Conservation (phyloP, 1,140 invertebrate genomes). For the Episyrphus balteatus region DNA sequence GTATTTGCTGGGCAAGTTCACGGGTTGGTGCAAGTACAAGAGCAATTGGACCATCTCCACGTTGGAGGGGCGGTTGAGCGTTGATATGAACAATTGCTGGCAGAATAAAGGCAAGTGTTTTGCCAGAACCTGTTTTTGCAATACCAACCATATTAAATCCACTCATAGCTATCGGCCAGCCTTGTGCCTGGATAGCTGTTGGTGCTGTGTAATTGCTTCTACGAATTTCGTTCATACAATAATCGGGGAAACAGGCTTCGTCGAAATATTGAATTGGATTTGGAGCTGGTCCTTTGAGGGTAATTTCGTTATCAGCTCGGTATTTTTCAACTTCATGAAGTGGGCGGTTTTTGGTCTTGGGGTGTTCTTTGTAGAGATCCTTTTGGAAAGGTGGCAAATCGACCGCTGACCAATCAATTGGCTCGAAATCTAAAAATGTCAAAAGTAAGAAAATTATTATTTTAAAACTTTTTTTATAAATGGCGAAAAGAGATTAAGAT, state of each 20-base stretch:
- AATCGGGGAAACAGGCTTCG: conserved; percentile 71
- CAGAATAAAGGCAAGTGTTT: conserved; percentile 69
- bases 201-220: conserved; percentile 61
- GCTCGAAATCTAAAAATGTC: conserved; percentile 10
- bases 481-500: no score
- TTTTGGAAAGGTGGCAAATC: conserved; percentile 79
- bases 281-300: conserved; percentile 62
- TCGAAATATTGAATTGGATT: conserved; percentile 68
- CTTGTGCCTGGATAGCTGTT: conserved; percentile 76
- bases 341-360: conserved; percentile 54
- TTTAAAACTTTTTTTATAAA: neutral
- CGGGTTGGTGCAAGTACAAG: conserved; percentile 84
- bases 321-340: conserved; percentile 64
- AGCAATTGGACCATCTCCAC: conserved; percentile 80
- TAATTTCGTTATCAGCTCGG: conserved; percentile 62
- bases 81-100: conserved; percentile 85
- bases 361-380: conserved; percentile 80
- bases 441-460: neutral
- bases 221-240: conserved; percentile 50
- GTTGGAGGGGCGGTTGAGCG: conserved; percentile 62
- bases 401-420: conserved; percentile 37
- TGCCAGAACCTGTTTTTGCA: conserved; percentile 84
- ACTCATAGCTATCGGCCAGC: conserved; percentile 84
- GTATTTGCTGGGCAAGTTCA: conserved; percentile 90
- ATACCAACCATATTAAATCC: conserved; percentile 84